Percentiles rank a stretch among this genome's conserved stretches.
These are phyloP conservation scores for Scomber colias DNA, from an alignment of 2,113 vertebrate species.

Conservation along the genomic window DNA sequence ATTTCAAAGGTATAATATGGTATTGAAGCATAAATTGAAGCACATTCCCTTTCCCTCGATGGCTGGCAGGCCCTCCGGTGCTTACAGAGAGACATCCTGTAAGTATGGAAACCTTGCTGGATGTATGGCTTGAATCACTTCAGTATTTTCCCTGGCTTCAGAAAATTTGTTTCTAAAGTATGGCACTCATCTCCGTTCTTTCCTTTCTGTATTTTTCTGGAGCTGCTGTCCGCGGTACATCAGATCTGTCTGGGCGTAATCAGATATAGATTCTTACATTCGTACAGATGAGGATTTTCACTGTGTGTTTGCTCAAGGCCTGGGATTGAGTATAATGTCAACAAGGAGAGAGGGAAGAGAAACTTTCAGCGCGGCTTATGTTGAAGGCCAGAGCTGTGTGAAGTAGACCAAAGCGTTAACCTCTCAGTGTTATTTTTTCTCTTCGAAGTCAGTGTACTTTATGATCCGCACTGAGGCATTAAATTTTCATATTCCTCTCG, in stretches of 20 bases:
- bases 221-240: conserved; percentile 1
- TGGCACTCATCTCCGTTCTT: conserved; percentile 36
- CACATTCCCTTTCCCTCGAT: conserved; percentile 49
- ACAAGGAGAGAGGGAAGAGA: conserved; percentile 26
- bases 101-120: conserved; percentile 69
- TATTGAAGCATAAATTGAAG: conserved; percentile 45
- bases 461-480: conserved; percentile 51
- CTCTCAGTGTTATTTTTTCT: conserved; percentile 55
- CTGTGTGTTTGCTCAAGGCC: conserved; percentile 24
- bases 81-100: conserved; percentile 56
- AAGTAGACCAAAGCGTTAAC: conserved; percentile 56
- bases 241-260: conserved; percentile 35
- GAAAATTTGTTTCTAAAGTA: conserved; percentile 59
- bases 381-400: conserved; percentile 48
- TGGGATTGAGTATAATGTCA: conserved; percentile 48
- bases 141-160: conserved; percentile 63
- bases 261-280: conserved; percentile 40
- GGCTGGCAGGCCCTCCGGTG: conserved; percentile 40
- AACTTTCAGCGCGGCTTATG: conserved; percentile 27
- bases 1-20: conserved; percentile 57
- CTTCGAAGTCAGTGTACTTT: conserved; percentile 46
- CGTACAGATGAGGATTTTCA: conserved; percentile 35
- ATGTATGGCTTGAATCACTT: conserved; percentile 62
- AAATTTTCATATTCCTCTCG: conserved; percentile 63
- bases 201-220: conserved; percentile 35